Conservation (phyloP, 2,797 vertebrate species). For the Coregonus ussuriensis region DNA sequence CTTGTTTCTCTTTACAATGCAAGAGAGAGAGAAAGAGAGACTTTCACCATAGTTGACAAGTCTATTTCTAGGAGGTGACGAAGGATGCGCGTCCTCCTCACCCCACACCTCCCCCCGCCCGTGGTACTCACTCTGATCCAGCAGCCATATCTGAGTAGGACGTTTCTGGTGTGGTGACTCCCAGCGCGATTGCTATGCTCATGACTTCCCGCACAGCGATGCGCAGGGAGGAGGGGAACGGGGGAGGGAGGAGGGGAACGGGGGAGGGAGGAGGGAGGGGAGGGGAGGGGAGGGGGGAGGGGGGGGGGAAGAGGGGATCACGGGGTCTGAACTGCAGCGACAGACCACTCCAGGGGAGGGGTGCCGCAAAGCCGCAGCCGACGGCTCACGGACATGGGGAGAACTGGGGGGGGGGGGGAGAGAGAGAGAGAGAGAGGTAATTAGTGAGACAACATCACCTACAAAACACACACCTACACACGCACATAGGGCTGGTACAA, state of each 20-base stretch:
- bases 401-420: slow-evolving; percentile 65
- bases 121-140: slow-evolving; percentile 90
- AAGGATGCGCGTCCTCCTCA: no score
- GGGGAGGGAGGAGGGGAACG: slow-evolving; percentile 77
- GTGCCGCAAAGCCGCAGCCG: slow-evolving; percentile 88
- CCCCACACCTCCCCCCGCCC: no score
- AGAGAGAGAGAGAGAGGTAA: background rate
- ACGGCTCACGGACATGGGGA: slow-evolving; percentile 96
- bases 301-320: slow-evolving; percentile 82
- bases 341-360: slow-evolving; percentile 90
- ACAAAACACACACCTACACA: background rate
- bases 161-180: slow-evolving; percentile 99
- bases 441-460: background rate
- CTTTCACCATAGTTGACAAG: no score
- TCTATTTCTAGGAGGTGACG: no score
- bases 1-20: no score
- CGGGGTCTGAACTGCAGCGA: slow-evolving; percentile 88
- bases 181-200: slow-evolving; percentile 99
- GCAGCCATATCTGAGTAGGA: slow-evolving; percentile 99
- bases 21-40: no score
- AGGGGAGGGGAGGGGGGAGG: slow-evolving; percentile 69
- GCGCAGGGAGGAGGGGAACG: slow-evolving; percentile 82
- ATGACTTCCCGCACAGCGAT: slow-evolving; percentile 95
- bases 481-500: background rate
- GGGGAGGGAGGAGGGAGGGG: slow-evolving; percentile 69